Base-by-base conservation (phyloP, 2,797 vertebrate genomes). In the Cuculus canorus region DNA sequence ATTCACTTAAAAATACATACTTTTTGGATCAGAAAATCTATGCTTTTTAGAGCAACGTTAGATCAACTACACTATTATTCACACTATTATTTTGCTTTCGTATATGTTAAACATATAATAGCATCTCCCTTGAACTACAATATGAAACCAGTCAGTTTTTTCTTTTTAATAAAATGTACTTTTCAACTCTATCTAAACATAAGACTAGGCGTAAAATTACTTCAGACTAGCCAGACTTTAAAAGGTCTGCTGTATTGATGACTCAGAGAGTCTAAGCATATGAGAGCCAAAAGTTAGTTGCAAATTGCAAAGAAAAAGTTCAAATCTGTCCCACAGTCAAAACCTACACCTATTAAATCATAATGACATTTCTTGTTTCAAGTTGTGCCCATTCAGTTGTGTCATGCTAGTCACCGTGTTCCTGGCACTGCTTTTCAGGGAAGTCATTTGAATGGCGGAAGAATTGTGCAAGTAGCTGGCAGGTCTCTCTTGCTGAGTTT, bases 361-460 rank as follows among this genome's bases (percentile, higher is more conserved):
- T 95, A 99, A 96, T 15, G 98, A 98, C 82, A 98, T 98, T 93
- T 99, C 98, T 91, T 98, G 98, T 92, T 98, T 98, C 75, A 78
- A 60, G 75, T 95, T 96, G 89, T 98, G 96, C 50, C 98, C 98
- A 25, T 99, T 99, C 80, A 98, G 57, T n/a, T 97, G 90, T 43
- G 96, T 96, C 52, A 94, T 96, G 59, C 86, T 97, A 82, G 97
- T 97, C 60, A 96, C 93, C 33, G 97, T 77, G 39, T 98, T 98
- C 96, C 99, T 98, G 76, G 97, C 86, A 90, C 95, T 98, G 82
- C 97, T 99, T 98, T 99, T 99, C 97, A 99, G 96, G 87, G 99
- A 99, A 72, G 98, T 99, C 98, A 99, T 98, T 30, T 98, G 98
- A 92, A 99, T 97, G 81, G 98, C 99, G 30, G 99, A 99, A 80